Conservation (phyloP, 2,888 invertebrate species). For the Barypeithes pellucidus region DNA sequence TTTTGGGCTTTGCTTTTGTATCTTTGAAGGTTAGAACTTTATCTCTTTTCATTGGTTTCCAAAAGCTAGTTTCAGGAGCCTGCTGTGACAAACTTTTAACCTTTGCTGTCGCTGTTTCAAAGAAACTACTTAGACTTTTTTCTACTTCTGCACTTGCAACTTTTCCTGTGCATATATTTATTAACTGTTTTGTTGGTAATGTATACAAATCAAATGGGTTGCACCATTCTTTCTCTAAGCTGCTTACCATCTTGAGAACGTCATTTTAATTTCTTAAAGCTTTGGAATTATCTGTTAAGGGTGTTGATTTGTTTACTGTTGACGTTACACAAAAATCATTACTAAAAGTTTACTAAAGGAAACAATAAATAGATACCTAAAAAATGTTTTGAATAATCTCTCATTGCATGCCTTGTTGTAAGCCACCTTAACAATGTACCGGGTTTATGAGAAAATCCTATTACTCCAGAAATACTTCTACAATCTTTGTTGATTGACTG, state of each 20-base stretch:
- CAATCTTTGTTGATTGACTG: constrained; percentile 55
- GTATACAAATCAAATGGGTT: constrained; percentile 13
- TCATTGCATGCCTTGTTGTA: constrained; percentile 3
- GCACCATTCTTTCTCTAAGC: background rate
- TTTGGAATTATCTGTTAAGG: too few relatives aligned
- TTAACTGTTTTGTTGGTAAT: background rate
- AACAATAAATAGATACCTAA: too few relatives aligned
- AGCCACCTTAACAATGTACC: constrained; percentile 12
- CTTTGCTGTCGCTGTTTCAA: background rate
- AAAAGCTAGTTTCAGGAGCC: background rate
- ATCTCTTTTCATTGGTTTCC: constrained; percentile 22
- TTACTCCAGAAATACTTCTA: constrained; percentile 54
- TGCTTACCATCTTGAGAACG: background rate
- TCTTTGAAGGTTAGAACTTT: constrained; percentile 21
- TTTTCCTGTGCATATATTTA: constrained; percentile 19
- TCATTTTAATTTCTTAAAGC: constrained; percentile 18
- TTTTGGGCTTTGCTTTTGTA: background rate
- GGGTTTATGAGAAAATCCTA: constrained; percentile 35
- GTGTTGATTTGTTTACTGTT: too few relatives aligned
- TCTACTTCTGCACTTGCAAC: background rate
- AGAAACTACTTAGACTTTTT: background rate
- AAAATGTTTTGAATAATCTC: constrained; percentile 22
- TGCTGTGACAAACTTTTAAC: background rate
- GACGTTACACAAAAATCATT: too few relatives aligned
- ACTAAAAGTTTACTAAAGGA: too few relatives aligned